Conservation (phyloP, 2,888 invertebrate genomes). For the Acrocyrtus sp. region DNA sequence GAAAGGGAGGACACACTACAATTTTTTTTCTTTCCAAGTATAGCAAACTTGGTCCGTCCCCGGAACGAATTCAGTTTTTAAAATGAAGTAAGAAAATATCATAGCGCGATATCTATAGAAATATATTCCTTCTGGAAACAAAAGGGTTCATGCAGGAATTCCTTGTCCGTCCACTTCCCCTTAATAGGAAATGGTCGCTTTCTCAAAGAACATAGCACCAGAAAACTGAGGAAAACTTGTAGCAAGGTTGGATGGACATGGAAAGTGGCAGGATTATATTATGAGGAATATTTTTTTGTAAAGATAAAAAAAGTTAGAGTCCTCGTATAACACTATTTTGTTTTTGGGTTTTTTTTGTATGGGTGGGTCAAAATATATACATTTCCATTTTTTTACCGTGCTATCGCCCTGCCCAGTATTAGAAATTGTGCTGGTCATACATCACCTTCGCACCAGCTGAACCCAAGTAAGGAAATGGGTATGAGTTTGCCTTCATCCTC, state of each 20-base stretch:
- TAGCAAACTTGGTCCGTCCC: background rate
- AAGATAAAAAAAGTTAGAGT: no score
- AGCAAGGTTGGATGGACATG: no score
- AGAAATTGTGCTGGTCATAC: slow-evolving; percentile 20
- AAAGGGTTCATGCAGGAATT: no score
- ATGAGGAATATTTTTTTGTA: background rate
- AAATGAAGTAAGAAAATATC: background rate
- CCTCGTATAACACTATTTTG: background rate
- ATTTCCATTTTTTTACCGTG: no score
- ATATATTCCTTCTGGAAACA: no score
- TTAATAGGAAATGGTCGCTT: no score
- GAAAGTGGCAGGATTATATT: background rate
- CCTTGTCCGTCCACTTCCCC: background rate
- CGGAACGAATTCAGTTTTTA: slow-evolving; percentile 3
- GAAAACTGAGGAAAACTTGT: no score
- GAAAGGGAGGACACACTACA: no score
- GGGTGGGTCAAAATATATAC: slow-evolving; percentile 33
- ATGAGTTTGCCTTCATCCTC: no score
- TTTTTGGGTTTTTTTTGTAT: background rate
- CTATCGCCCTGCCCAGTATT: background rate
- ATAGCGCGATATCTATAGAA: background rate
- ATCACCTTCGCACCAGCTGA: slow-evolving; percentile 39
- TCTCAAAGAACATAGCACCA: no score
- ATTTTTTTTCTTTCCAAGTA: background rate
- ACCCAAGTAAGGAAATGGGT: slow-evolving; percentile 40